These are phyloP conservation scores for Dastarcus helophoroides DNA, from an alignment of 2,888 invertebrate genomes.

Conservation along the genomic window DNA sequence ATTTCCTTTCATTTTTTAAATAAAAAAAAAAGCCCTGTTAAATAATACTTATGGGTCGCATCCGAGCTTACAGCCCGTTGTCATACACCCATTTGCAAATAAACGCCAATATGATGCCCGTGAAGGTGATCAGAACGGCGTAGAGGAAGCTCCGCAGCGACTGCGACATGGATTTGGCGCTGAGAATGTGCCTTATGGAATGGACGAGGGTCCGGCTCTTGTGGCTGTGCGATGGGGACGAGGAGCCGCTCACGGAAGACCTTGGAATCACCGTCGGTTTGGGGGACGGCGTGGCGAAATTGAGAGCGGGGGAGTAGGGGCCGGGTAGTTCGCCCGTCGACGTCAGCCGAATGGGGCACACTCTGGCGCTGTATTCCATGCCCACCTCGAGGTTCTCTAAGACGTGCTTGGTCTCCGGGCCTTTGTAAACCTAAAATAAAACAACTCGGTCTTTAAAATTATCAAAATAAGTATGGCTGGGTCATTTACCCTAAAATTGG, in stretches of 20 bases:
- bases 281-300: conserved; percentile 42
- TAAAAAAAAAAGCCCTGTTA: too few species aligned
- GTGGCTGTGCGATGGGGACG: conserved; percentile 15
- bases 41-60: too few species aligned
- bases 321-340: conserved; percentile 51
- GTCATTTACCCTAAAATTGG: too few species aligned
- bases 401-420: conserved; percentile 48
- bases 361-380: conserved; percentile 64
- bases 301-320: conserved; percentile 55
- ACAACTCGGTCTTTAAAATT: conserved; percentile 3
- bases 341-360: conserved; percentile 61
- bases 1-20: too few species aligned
- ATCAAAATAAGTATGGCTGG: not conserved
- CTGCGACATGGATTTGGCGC: too few species aligned
- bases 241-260: conserved; percentile 21
- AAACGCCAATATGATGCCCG: too few species aligned
- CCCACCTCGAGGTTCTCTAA: conserved; percentile 61
- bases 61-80: too few species aligned
- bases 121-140: too few species aligned
- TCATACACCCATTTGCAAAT: too few species aligned
- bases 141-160: too few species aligned
- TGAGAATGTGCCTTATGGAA: too few species aligned
- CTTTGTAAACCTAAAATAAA: conserved; percentile 51
- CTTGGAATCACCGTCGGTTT: conserved; percentile 35
- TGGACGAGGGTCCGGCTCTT: conserved; percentile 14